Evolutionary conservation across 2,888 invertebrate species (phyloP).

Genomic region (Adela reaumurella): DNA sequence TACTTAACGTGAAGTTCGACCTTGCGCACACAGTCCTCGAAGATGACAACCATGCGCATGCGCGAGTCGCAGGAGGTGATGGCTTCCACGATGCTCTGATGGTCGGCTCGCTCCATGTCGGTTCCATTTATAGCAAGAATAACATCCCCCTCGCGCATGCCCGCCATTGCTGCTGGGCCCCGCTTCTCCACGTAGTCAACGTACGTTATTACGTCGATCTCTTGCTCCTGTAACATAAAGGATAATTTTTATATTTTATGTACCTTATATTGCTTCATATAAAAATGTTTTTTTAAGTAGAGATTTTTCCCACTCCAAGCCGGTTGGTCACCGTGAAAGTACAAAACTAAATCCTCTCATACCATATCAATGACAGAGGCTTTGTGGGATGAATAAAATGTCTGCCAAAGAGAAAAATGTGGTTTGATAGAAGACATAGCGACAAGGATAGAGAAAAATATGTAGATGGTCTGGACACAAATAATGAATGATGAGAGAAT

Average conservation of each 20-base stretch:
- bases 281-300: too few relatives aligned
- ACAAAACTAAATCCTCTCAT: too few relatives aligned
- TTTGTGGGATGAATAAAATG: neutral
- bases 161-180: constrained; percentile 88
- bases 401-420: too few relatives aligned
- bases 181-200: constrained; percentile 94
- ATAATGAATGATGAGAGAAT: too few relatives aligned
- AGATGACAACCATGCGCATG: constrained; percentile 94
- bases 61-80: constrained; percentile 86
- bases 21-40: constrained; percentile 94
- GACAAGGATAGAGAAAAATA: too few relatives aligned
- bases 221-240: constrained; percentile 60
- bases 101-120: constrained; percentile 93
- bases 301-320: too few relatives aligned
- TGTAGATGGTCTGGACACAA: too few relatives aligned
- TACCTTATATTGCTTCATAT: neutral
- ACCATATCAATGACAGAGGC: too few relatives aligned
- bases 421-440: too few relatives aligned
- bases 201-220: constrained; percentile 95
- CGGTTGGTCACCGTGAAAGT: too few relatives aligned
- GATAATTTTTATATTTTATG: neutral
- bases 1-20: constrained; percentile 90
- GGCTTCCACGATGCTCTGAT: constrained; percentile 86
- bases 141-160: constrained; percentile 95
- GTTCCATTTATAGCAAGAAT: constrained; percentile 95